Evolutionary conservation across 64 coral and sea anemone genomes (phyloP), one percentile per base, ranked within the genome.

Genomic region (Cladopsammia gracilis): DNA sequence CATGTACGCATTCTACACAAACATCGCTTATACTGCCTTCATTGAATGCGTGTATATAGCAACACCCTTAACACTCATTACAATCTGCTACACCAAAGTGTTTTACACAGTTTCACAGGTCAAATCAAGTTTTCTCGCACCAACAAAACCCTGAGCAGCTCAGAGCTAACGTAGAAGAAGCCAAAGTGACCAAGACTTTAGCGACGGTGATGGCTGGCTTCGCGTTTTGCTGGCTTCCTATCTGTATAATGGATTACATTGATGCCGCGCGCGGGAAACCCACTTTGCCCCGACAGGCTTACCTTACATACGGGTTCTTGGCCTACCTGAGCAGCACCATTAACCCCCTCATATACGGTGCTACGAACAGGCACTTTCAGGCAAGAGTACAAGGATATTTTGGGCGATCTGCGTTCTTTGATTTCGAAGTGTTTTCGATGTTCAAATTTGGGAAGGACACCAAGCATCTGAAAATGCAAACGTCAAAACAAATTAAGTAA

Each of bases 171-270:
- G 82, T 95, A 9, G 76, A 86, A 86, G 93, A 95, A 20, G 82
- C 89, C 44, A 95, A 95, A 82, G 78, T 93, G 14, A 93, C 91
- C 45, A 93, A 93, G 23, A 93, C 91, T 0, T 73, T 93, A 15
- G 71, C 75, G 20, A 71, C 74, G 34, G 91, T 93, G 43, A 62
- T 93, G 19, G 64, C 86, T 16, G 71, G 91, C 0, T 93, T 93
- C 34, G 58, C 75, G 12, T 66, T 23, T 19, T 93, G 91, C 18
- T 93, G 91, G 91, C 19, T 87, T 48, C 91, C 91, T 10, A 78
- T 87, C 9, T 47, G 72, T 87, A 58, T 93, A 12, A 42, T 93
- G 3, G 91, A 93, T 56, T 16, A 85, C 73, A 77, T 78, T 3
- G 91, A 93, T 18, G 80, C 58, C 4, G 58, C 52, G 5, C 66